Percentiles rank a stretch among this genome's conserved stretches.
Conservation (phyloP, 2,113 vertebrate species). For the Sinocyclocheilus rhinocerous region DNA sequence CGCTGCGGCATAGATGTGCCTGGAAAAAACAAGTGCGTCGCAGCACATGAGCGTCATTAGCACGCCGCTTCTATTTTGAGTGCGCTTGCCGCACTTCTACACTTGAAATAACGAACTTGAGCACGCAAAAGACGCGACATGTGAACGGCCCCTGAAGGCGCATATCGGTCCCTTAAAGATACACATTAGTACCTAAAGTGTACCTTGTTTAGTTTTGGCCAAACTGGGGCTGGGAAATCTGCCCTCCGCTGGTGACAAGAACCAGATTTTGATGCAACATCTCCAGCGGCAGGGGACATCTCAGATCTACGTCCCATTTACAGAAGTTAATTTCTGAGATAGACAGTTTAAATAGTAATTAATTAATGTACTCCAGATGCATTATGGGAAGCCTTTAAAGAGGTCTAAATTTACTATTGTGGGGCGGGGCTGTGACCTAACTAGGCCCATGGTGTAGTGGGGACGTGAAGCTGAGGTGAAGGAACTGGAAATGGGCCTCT, state of each 20-base stretch:
- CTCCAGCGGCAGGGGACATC: constrained; percentile 73
- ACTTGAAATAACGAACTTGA: too few relatives aligned
- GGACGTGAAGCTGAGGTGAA: constrained; percentile 59
- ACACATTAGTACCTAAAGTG: not conserved
- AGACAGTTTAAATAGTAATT: constrained; percentile 75
- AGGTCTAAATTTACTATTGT: constrained; percentile 78
- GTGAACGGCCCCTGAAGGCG: too few relatives aligned
- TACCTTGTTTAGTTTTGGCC: constrained; percentile 49
- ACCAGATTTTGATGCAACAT: constrained; percentile 76
- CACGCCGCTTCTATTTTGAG: too few relatives aligned
- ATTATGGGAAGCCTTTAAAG: constrained; percentile 80
- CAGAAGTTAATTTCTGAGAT: constrained; percentile 77
- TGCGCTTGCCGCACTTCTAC: too few relatives aligned
- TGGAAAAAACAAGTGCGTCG: too few relatives aligned
- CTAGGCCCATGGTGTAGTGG: constrained; percentile 58
- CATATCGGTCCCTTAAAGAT: too few relatives aligned
- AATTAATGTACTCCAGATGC: constrained; percentile 77
- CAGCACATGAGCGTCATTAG: too few relatives aligned
- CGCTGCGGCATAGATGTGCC: too few relatives aligned
- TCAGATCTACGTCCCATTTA: constrained; percentile 83
- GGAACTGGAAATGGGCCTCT: constrained; percentile 61
- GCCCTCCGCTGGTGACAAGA: constrained; percentile 71
- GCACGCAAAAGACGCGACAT: too few relatives aligned
- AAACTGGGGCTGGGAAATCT: constrained; percentile 75
- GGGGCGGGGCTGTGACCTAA: constrained; percentile 69